Conservation (phyloP, 2,113 vertebrate species). For the Enhydra lutris region DNA sequence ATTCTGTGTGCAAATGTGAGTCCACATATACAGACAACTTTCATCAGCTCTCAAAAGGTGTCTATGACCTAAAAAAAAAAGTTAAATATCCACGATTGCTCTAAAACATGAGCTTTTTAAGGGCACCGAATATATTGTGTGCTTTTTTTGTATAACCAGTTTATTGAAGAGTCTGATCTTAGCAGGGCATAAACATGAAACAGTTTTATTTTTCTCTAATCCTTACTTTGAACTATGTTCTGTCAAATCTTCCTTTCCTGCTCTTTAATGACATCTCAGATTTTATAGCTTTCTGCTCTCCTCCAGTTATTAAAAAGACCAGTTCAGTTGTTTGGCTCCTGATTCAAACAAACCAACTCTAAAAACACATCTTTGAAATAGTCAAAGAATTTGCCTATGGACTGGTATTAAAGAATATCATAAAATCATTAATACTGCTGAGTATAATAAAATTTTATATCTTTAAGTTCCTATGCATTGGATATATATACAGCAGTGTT, state of each 20-base stretch:
- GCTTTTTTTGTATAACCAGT: conserved; percentile 50
- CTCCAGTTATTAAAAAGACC: conserved; percentile 58
- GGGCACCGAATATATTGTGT: conserved; percentile 30
- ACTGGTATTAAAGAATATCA: not conserved
- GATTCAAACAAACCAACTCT: conserved; percentile 16
- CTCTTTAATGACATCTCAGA: conserved; percentile 58
- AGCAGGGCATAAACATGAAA: conserved; percentile 70
- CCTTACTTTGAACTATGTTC: conserved; percentile 69
- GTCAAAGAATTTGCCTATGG: conserved; percentile 16
- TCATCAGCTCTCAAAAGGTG: not conserved
- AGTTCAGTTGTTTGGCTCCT: conserved; percentile 38
- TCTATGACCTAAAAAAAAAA: not conserved
- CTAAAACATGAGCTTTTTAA: conserved; percentile 23
- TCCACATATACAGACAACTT: not conserved
- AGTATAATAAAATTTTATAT: not conserved
- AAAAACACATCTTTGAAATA: conserved; percentile 45
- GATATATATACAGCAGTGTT: not conserved
- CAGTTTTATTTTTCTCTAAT: conserved; percentile 73
- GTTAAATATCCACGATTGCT: not conserved
- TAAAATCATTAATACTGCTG: conserved; percentile 17
- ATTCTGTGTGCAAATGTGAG: not conserved
- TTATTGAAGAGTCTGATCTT: conserved; percentile 73
- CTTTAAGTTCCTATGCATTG: not conserved
- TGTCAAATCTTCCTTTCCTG: conserved; percentile 59
- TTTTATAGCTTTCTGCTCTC: conserved; percentile 30